Conservation (phyloP, 2,888 invertebrate species). For the Thereva nobilitata region DNA sequence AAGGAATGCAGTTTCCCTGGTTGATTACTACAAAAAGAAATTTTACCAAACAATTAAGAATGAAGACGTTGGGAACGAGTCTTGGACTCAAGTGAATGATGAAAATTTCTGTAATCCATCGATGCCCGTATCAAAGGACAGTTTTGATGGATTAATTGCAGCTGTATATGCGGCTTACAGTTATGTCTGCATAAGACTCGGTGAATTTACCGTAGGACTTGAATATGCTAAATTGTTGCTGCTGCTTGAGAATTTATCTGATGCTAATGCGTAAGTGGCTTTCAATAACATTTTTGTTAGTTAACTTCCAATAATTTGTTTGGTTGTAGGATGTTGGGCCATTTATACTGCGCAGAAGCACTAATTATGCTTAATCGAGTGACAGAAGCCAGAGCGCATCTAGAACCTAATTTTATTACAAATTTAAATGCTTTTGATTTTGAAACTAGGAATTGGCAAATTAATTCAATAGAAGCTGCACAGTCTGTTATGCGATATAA, state of each 20-base stretch:
- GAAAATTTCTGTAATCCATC: slow-evolving; percentile 62
- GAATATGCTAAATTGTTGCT: slow-evolving; percentile 77
- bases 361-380: slow-evolving; percentile 80
- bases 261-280: slow-evolving; percentile 66
- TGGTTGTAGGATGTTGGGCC: slow-evolving; percentile 71
- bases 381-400: slow-evolving; percentile 79
- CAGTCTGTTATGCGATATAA: slow-evolving; percentile 77
- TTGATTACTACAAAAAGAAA: slow-evolving; percentile 52
- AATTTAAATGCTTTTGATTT: slow-evolving; percentile 61
- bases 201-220: slow-evolving; percentile 79
- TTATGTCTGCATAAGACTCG: slow-evolving; percentile 81
- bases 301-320: slow-evolving; percentile 8
- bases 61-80: slow-evolving; percentile 17
- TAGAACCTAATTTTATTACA: slow-evolving; percentile 75
- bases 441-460: slow-evolving; percentile 61
- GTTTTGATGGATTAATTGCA: slow-evolving; percentile 65
- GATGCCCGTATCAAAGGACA: slow-evolving; percentile 65
- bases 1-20: slow-evolving; percentile 76
- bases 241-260: slow-evolving; percentile 71
- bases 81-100: slow-evolving; percentile 59
- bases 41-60: background rate
- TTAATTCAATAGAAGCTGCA: slow-evolving; percentile 65
- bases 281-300: slow-evolving; percentile 6
- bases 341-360: slow-evolving; percentile 89
- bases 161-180: slow-evolving; percentile 77